Conservation (phyloP, 2,797 vertebrate species). For the Pogonophryne albipinna region DNA sequence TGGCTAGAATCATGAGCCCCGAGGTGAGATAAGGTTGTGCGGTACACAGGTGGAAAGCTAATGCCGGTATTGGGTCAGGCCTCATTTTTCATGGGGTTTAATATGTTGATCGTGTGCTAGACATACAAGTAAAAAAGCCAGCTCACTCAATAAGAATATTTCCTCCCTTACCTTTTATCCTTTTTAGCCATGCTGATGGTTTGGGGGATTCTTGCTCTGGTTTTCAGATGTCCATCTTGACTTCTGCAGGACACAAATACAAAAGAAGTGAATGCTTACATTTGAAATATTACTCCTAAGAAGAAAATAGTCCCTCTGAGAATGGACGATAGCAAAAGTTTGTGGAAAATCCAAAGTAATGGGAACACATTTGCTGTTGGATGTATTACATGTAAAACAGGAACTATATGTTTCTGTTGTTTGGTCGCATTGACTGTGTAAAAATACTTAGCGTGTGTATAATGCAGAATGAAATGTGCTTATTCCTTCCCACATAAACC, state of each 20-base stretch:
- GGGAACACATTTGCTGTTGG: not conserved
- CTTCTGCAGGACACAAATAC: not conserved
- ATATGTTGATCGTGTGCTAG: not conserved
- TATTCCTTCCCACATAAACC: not conserved
- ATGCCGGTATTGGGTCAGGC: not conserved
- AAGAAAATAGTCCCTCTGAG: not conserved
- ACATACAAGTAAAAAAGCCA: not conserved
- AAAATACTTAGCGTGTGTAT: not conserved
- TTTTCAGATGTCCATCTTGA: not conserved
- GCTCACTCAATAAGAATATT: not conserved
- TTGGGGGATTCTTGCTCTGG: not conserved
- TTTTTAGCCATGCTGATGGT: slow-evolving; percentile 4
- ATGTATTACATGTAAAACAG: not conserved
- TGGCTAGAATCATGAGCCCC: slow-evolving; percentile 18
- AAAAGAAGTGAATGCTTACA: not conserved
- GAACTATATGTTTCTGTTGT: too few relatives aligned
- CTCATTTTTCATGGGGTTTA: not conserved
- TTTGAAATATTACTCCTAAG: not conserved
- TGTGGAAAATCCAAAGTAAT: not conserved
- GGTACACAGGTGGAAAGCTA: slow-evolving; percentile 12
- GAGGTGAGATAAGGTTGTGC: slow-evolving; percentile 28
- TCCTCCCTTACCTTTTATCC: not conserved
- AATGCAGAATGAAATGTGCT: not conserved
- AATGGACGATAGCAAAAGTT: not conserved
- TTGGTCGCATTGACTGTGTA: not conserved